A percentile compares a stretch with the other conserved stretches of the same genome.
Conservation (phyloP, 2,888 invertebrate species). For the Aphidius colemani region DNA sequence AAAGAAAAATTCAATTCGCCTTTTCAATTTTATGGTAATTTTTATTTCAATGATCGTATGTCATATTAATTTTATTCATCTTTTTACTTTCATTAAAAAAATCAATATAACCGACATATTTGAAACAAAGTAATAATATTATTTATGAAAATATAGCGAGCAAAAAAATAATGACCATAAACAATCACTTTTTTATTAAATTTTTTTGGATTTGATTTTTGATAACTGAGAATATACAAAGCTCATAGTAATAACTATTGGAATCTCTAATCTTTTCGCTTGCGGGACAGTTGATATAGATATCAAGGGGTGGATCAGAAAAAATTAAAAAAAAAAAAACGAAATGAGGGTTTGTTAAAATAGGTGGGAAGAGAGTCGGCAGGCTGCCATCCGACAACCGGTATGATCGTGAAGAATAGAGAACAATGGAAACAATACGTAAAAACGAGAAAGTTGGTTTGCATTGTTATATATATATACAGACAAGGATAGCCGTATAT, state of each 20-base stretch:
- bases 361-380: slow-evolving; percentile 28
- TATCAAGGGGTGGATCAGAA: slow-evolving; percentile 17
- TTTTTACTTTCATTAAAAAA: slow-evolving; percentile 23
- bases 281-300: slow-evolving; percentile 21
- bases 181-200: too few species aligned
- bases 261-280: slow-evolving; percentile 37
- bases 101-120: too few species aligned
- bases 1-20: too few species aligned
- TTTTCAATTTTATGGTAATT: too few species aligned
- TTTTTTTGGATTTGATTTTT: too few species aligned
- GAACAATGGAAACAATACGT: slow-evolving; percentile 56
- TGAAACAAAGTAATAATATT: too few species aligned
- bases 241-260: slow-evolving; percentile 30
- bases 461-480: slow-evolving; percentile 51
- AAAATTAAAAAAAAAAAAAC: slow-evolving; percentile 24
- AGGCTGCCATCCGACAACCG: slow-evolving; percentile 37
- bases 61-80: slow-evolving; percentile 3
- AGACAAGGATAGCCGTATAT: slow-evolving; percentile 29
- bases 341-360: slow-evolving; percentile 19
- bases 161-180: too few species aligned
- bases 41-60: too few species aligned
- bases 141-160: too few species aligned
- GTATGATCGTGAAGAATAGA: slow-evolving; percentile 44
- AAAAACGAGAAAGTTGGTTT: slow-evolving; percentile 57
- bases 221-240: slow-evolving; percentile 12